Evolutionary conservation across 2,797 vertebrate species (phyloP).

Genomic region (Ciconia nigra): DNA sequence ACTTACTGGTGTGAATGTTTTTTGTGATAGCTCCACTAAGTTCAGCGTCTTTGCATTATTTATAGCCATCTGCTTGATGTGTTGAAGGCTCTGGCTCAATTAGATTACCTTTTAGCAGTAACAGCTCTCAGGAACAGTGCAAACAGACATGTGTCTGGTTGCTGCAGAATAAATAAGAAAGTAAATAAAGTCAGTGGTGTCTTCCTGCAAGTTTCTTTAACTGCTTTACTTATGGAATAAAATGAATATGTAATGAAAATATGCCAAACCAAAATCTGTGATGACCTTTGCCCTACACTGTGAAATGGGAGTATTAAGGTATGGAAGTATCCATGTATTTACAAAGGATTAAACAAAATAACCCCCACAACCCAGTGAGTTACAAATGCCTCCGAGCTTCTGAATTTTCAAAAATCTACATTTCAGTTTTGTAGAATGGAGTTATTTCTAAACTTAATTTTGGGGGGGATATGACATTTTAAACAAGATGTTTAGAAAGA

Average conservation of each 20-base stretch:
- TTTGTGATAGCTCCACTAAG: background rate
- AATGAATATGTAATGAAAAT: background rate
- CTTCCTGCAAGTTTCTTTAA: background rate
- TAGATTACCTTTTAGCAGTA: conserved; percentile 40
- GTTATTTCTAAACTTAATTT: background rate
- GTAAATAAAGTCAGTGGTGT: background rate
- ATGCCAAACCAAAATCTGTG: background rate
- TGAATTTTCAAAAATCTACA: background rate
- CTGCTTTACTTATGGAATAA: background rate
- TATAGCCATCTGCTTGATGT: conserved; percentile 31
- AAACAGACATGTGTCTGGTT: background rate
- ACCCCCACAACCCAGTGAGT: background rate
- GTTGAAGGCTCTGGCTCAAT: conserved; percentile 24
- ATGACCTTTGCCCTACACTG: background rate
- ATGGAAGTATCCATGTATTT: background rate
- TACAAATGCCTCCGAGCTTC: background rate
- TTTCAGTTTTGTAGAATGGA: background rate
- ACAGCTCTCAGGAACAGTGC: background rate
- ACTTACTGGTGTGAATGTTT: background rate
- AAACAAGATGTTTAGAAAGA: background rate
- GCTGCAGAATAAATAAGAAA: background rate
- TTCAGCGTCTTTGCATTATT: conserved; percentile 41
- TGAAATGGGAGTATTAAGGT: background rate
- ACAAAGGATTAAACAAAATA: background rate
- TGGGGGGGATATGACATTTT: background rate